Percentiles rank a stretch among this genome's conserved stretches.
Conservation (phyloP, 30 jellyfish, hydroid and myxozoan species). For the Hydractinia echinata region DNA sequence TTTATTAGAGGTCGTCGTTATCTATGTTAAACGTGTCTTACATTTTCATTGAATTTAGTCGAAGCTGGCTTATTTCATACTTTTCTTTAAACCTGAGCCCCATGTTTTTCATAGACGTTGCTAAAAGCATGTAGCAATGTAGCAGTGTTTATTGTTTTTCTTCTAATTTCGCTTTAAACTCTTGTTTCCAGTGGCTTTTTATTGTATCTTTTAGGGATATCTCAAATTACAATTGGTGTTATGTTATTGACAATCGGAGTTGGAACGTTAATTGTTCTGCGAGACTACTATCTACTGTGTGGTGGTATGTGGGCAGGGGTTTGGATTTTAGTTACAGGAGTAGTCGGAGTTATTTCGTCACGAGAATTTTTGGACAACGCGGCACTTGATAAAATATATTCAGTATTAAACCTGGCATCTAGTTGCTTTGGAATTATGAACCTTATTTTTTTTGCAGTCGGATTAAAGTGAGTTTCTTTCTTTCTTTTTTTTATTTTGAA, state of each 20-base stretch:
- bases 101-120: no score
- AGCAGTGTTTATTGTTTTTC: no score
- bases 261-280: background rate
- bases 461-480: background rate
- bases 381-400: background rate
- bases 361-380: background rate
- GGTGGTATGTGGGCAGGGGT: slow-evolving; percentile 13
- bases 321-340: slow-evolving; percentile 10
- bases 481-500: background rate
- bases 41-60: no score
- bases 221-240: slow-evolving; percentile 8
- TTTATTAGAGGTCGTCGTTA: no score
- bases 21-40: no score
- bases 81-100: no score
- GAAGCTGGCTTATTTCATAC: no score
- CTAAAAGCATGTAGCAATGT: no score
- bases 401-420: background rate
- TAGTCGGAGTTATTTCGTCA: background rate
- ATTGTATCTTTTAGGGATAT: background rate
- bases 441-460: background rate
- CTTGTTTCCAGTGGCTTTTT: background rate
- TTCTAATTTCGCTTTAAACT: no score
- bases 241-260: background rate
- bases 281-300: slow-evolving; percentile 11
- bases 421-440: background rate